A percentile compares a stretch with the other conserved stretches of the same genome.
phyloP scores from a whole-genome alignment of 2,888 invertebrate genomes.

The Stomorhina lunata region DNA sequence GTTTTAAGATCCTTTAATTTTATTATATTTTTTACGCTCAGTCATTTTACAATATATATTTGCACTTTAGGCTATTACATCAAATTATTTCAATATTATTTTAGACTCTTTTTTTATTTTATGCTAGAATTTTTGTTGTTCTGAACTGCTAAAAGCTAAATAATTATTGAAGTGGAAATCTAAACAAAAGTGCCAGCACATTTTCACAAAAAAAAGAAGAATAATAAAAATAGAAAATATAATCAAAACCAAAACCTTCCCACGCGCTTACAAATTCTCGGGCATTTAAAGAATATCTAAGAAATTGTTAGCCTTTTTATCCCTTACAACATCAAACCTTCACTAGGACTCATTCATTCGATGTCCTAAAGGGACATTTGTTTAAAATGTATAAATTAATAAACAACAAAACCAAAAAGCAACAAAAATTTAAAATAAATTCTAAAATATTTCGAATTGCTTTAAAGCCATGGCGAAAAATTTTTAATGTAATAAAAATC shows the following conservation, averaged over 20 bases:
- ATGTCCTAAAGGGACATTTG: background rate
- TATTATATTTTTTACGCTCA: background rate
- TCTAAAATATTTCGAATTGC: background rate
- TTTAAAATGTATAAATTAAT: conserved; percentile 13
- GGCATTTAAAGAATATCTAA: background rate
- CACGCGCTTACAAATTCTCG: background rate
- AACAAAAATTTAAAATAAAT: background rate
- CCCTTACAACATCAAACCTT: background rate
- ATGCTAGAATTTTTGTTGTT: background rate
- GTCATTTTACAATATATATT: conserved; percentile 25
- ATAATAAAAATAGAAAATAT: no score
- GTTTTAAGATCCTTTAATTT: background rate
- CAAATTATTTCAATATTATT: conserved; percentile 47
- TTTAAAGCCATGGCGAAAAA: background rate
- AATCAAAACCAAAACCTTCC: background rate
- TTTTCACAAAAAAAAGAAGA: background rate
- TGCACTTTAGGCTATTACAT: conserved; percentile 39
- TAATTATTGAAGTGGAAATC: conserved; percentile 50
- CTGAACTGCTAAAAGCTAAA: background rate
- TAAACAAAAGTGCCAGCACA: conserved; percentile 30
- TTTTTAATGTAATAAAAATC: no score
- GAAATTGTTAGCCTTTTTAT: background rate
- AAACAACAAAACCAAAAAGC: background rate
- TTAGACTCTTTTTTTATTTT: background rate
- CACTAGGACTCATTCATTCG: background rate